Evolutionary conservation across 1,140 invertebrate genomes (phyloP).

Genomic region (Drosophila saltans): DNA sequence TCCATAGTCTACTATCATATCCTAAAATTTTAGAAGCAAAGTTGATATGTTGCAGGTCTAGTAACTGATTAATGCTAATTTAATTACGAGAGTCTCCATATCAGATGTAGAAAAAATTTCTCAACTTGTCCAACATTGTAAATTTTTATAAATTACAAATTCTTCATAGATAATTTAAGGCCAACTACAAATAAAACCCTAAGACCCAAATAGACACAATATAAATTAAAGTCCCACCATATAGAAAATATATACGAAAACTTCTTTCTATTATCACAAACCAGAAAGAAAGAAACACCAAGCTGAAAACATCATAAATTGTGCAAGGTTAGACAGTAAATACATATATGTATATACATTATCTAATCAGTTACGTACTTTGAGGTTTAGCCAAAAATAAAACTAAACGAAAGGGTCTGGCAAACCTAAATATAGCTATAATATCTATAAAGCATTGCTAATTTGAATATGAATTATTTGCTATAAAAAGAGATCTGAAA

Average conservation of each 20-base stretch:
- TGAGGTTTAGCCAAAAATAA: constrained; percentile 30
- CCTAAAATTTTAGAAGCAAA: too few relatives aligned
- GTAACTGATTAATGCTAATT: too few relatives aligned
- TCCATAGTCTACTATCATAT: too few relatives aligned
- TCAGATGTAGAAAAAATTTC: background rate
- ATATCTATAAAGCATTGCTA: too few relatives aligned
- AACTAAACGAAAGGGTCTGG: constrained; percentile 3
- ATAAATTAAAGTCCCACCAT: constrained; percentile 11
- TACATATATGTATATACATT: constrained; percentile 29
- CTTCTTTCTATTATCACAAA: constrained; percentile 27
- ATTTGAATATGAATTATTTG: too few relatives aligned
- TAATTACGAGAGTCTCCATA: too few relatives aligned
- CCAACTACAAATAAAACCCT: constrained; percentile 23
- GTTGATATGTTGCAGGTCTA: too few relatives aligned
- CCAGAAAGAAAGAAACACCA: constrained; percentile 19
- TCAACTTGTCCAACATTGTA: background rate
- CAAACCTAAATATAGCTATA: background rate
- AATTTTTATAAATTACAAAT: constrained; percentile 25
- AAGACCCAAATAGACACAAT: constrained; percentile 14
- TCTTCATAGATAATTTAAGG: constrained; percentile 21
- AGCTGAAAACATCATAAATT: constrained; percentile 58
- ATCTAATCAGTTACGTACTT: constrained; percentile 62
- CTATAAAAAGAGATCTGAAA: too few relatives aligned
- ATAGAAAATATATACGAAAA: constrained; percentile 2
- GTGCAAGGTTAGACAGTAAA: constrained; percentile 62